Percentiles rank a stretch among this genome's conserved stretches.
Evolutionary conservation across 2,797 vertebrate species (phyloP).

Genomic region (Morus bassanus): DNA sequence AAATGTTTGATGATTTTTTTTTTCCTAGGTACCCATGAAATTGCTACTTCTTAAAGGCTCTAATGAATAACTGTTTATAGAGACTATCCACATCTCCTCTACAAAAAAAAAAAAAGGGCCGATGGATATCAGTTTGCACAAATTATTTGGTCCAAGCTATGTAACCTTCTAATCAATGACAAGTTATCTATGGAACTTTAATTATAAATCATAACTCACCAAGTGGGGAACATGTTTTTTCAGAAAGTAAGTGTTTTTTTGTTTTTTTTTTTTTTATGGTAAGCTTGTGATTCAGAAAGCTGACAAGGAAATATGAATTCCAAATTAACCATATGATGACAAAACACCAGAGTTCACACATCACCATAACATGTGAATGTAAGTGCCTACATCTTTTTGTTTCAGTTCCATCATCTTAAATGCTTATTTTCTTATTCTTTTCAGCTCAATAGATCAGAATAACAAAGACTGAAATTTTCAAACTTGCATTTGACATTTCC

Average conservation of each 20-base stretch:
- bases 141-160: neutral
- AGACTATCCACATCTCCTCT: neutral
- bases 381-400: neutral
- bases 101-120: neutral
- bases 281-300: neutral
- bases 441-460: neutral
- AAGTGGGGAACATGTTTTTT: neutral
- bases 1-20: neutral
- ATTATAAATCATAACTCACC: neutral
- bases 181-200: neutral
- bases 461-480: neutral
- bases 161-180: neutral
- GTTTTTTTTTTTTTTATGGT: neutral
- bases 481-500: neutral
- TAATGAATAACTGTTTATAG: neutral
- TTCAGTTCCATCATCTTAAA: neutral
- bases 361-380: neutral
- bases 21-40: neutral
- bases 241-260: neutral
- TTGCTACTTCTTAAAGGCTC: neutral
- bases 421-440: neutral
- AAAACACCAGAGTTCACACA: neutral
- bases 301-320: neutral
- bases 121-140: neutral
- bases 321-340: neutral